Conservation (phyloP, 2,113 vertebrate species). For the Salminus brasiliensis region DNA sequence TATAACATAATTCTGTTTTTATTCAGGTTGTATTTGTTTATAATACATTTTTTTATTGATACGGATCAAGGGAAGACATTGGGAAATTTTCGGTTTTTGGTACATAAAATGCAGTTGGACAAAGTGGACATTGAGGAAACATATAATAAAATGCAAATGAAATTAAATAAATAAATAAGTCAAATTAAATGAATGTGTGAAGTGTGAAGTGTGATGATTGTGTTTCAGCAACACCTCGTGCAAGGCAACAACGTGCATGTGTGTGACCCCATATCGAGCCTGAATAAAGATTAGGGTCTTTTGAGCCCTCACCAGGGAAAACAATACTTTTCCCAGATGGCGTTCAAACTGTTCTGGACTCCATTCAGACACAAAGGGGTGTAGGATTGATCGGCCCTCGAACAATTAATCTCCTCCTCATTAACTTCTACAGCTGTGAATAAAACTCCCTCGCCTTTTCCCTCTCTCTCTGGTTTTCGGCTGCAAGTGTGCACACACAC, state of each 20-base stretch:
- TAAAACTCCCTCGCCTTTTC: not conserved
- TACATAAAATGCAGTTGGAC: too few species aligned
- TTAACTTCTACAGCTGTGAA: constrained; percentile 22
- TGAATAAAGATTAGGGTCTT: not conserved
- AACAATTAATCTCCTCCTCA: constrained; percentile 20
- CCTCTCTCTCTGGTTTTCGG: not conserved
- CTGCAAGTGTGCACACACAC: not conserved
- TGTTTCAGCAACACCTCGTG: not conserved
- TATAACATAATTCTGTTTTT: too few species aligned
- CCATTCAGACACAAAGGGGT: not conserved
- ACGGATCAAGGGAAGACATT: too few species aligned
- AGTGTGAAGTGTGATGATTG: not conserved
- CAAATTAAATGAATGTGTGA: not conserved
- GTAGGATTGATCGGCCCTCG: not conserved
- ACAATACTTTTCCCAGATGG: not conserved
- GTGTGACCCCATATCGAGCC: not conserved
- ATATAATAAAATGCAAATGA: too few species aligned
- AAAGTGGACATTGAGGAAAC: too few species aligned
- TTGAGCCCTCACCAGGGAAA: not conserved
- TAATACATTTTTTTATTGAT: too few species aligned
- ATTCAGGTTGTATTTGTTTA: too few species aligned
- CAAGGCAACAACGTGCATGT: not conserved
- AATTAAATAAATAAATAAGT: too few species aligned
- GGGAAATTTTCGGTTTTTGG: too few species aligned
- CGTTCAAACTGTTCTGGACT: not conserved